Evolutionary conservation across 2,888 invertebrate species (phyloP), one percentile per base, ranked within the genome.

Genomic region (Lasius fuliginosus): DNA sequence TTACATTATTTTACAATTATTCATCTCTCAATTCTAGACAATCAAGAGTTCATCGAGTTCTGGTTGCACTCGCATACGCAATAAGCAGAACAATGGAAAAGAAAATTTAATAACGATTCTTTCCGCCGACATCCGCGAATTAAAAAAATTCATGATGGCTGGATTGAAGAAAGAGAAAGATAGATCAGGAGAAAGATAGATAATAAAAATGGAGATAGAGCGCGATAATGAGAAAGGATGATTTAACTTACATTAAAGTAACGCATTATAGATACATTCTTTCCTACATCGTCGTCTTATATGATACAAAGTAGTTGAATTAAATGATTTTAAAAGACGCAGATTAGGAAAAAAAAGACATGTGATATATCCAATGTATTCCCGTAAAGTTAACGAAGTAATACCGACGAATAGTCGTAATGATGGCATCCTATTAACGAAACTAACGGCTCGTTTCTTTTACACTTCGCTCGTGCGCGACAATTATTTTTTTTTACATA

Each of bases 361-460:
- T 76, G 53, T 15, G 58, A 56, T 60, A 56, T 60, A 64, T 65
- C 11, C 68, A 58, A 1, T 53, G 64, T 46, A 71, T 46, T 76
- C 40, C 60, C 23, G 36, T 40, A 40, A 64, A 42, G 42, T 53
- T 56, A 64, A 76, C 49, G 30, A n/a, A 18, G 27, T 40, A 82
- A 88, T 87, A 88, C 56, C 77, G 75, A 83, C 53, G 60, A 79
- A 74, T 76, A 67, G 82, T 86, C 76, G 73, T 60, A 60, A 60
- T 46, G 27, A 81, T 73, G 67, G 76, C 40, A 71, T 79, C 33
- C 79, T 60, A 53, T 53, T 53, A 83, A 89, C 79, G 79, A 84
- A 89, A 88, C 86, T 86, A 88, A 90, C 86, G 75, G 85, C 84
- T 83, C 82, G 69, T 87, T 71, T 86, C 77, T 84, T 83, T 77